Base-by-base conservation (phyloP, 1,140 invertebrate genomes). In the Amyelois transitella region DNA sequence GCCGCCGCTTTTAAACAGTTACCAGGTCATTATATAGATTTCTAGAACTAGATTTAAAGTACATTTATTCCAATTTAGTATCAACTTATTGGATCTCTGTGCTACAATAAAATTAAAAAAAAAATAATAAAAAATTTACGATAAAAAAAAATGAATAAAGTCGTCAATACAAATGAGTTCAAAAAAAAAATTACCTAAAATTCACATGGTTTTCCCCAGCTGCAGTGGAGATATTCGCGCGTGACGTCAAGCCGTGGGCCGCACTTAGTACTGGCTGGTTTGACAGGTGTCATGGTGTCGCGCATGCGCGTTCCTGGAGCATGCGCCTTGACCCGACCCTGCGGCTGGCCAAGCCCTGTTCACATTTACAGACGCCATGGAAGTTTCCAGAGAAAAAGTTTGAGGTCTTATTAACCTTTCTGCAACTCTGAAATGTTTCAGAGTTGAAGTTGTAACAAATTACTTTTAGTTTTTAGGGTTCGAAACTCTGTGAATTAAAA, bases 221-320 rank as follows among this genome's bases (percentile, higher is more conserved):
- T 57, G 55, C 55, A 53, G 53, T 48, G 18, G 55, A 45, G 58
- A 58, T 62, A 58, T 58, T 58, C 38, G 57, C 44, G 52, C 45
- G 57, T 78, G 74, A 78, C 75, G 75, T 80, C 77, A 77, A 60
- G 43, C 22, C 51, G 51, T 53, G 57, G 51, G 59, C 38, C 43
- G 61, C 55, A 74, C 59, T 71, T 66, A 62, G 61, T 55, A 74
- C 60, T 71, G 71, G 65, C 55, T 69, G 68, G 60, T 62, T 77
- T 79, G 73, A 76, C 75, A 74, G 66, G 57, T 69, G 72, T 72
- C 71, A 75, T 19, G 43, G 43, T 45, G 50, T n/a, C 14, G 75
- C 78, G 77, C 77, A 75, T 66, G 70, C 44, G 56, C 51, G 53
- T 24, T 12, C n/a, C 1, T 14, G 17, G 38, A 63, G 72, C 80